Percentiles rank a stretch among this genome's conserved stretches.
Evolutionary conservation across 2,888 invertebrate species (phyloP).

Genomic region (Eupithecia tripunctaria): DNA sequence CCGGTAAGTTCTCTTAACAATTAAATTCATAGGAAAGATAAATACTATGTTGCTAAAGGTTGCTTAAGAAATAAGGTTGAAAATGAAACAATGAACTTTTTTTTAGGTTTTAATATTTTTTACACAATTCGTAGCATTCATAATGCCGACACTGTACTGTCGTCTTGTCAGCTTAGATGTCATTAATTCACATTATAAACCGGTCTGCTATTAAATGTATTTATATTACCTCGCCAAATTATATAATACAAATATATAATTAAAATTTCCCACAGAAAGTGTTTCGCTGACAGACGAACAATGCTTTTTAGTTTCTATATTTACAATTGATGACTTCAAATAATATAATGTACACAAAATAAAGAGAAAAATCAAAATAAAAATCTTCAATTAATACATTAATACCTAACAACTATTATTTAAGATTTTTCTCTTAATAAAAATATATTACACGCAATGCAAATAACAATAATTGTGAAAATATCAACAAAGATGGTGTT

Average conservation of each 20-base stretch:
- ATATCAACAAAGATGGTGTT: constrained; percentile 74
- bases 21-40: neutral
- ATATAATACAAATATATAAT: constrained; percentile 81
- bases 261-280: constrained; percentile 64
- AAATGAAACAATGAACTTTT: constrained; percentile 76
- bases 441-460: constrained; percentile 81
- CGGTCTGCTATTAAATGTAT: constrained; percentile 63
- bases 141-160: constrained; percentile 80
- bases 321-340: constrained; percentile 82
- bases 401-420: constrained; percentile 82
- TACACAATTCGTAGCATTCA: constrained; percentile 86
- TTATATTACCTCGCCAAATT: constrained; percentile 62
- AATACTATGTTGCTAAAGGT: neutral
- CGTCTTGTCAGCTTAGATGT: constrained; percentile 60
- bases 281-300: constrained; percentile 71
- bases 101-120: constrained; percentile 85
- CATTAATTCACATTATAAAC: constrained; percentile 59
- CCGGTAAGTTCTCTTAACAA: neutral
- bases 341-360: constrained; percentile 82
- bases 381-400: constrained; percentile 83
- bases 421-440: constrained; percentile 83
- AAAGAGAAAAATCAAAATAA: constrained; percentile 84
- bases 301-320: constrained; percentile 76
- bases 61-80: neutral
- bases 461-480: constrained; percentile 74